Percentiles rank a stretch among this genome's conserved stretches.
phyloP scores from a whole-genome alignment of 2,113 vertebrate species.

The Philantomba maxwellii region DNA sequence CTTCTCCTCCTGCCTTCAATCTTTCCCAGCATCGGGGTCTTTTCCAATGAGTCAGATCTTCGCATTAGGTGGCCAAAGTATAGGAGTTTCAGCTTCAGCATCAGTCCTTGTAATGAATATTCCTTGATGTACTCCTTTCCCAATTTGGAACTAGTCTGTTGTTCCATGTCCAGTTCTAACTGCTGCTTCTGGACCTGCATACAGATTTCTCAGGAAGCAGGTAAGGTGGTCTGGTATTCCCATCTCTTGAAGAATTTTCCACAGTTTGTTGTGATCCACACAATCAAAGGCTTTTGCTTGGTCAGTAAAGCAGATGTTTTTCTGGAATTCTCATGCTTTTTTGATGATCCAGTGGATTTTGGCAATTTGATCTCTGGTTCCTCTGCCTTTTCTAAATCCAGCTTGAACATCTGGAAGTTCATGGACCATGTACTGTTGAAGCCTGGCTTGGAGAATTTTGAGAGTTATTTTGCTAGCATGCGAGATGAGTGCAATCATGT shows the following conservation, averaged over 20 bases:
- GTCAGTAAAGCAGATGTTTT: neutral
- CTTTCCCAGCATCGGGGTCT: neutral
- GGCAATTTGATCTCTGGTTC: neutral
- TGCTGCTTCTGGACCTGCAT: neutral
- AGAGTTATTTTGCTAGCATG: neutral
- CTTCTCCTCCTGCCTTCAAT: neutral
- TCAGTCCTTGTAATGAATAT: neutral
- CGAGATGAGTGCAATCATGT: neutral
- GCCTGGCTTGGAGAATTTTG: neutral
- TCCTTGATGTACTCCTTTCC: neutral
- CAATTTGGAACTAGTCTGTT: neutral
- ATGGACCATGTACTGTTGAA: neutral
- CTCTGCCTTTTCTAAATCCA: neutral
- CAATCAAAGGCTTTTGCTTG: accelerated
- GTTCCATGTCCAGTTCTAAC: neutral
- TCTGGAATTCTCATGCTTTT: neutral
- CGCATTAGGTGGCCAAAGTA: neutral
- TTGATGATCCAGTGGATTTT: neutral
- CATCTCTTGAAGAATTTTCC: neutral
- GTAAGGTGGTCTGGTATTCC: neutral
- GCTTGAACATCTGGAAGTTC: neutral
- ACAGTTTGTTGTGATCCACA: neutral
- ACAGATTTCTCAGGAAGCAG: neutral
- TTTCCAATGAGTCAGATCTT: neutral
- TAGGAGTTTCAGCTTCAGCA: neutral